Percentiles rank a stretch among this genome's conserved stretches.
These are phyloP conservation scores for Pseudanteris insignis DNA, from an alignment of 2,888 invertebrate species.

Conservation along the genomic window DNA sequence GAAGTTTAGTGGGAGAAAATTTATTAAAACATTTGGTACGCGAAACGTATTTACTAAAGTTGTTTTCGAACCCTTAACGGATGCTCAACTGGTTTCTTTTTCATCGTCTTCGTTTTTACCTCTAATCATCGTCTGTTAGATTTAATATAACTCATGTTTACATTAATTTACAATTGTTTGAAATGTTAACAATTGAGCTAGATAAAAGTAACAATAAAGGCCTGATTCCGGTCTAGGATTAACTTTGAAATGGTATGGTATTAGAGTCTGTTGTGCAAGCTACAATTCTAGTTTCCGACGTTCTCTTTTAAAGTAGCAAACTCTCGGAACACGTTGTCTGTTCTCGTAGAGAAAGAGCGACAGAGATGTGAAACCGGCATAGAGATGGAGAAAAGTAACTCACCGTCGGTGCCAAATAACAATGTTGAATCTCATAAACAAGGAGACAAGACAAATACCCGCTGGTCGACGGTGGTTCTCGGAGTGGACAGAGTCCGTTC, in stretches of 20 bases:
- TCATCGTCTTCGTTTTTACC: background rate
- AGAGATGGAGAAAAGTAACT: conserved; percentile 57
- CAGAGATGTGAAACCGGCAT: conserved; percentile 37
- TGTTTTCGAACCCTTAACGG: background rate
- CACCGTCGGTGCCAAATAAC: conserved; percentile 67
- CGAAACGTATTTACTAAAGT: background rate
- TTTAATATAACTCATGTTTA: conserved; percentile 24
- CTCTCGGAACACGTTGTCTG: conserved; percentile 53
- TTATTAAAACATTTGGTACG: conserved; percentile 11
- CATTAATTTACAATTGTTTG: conserved; percentile 15
- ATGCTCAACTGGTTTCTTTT: background rate
- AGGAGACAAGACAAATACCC: conserved; percentile 68
- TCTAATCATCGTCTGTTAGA: background rate
- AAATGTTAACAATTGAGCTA: conserved; percentile 8
- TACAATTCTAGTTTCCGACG: conserved; percentile 50
- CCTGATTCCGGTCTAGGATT: conserved; percentile 48
- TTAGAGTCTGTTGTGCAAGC: conserved; percentile 49
- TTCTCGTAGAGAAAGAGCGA: conserved; percentile 47
- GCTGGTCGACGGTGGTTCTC: conserved; percentile 60
- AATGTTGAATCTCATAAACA: conserved; percentile 68
- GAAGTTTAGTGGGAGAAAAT: conserved; percentile 4
- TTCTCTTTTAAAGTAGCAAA: conserved; percentile 62
- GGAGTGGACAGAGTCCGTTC: conserved; percentile 67
- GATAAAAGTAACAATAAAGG: conserved; percentile 42
- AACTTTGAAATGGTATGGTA: conserved; percentile 52